Conservation (phyloP, 2,113 vertebrate species). For the Perca fluviatilis region DNA sequence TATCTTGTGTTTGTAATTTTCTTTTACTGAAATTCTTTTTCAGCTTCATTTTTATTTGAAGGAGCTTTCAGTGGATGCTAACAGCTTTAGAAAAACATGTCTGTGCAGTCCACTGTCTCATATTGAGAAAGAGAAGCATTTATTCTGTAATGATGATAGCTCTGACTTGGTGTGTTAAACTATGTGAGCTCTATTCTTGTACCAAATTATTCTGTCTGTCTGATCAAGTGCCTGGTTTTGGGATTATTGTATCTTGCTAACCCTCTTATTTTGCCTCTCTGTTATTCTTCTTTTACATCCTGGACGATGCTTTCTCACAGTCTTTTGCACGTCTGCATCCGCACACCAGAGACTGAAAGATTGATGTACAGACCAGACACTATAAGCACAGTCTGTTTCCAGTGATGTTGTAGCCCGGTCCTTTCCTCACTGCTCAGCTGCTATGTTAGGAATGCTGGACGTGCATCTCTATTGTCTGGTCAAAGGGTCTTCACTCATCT, state of each 20-base stretch:
- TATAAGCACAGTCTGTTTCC: slow-evolving; percentile 20
- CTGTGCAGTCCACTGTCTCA: slow-evolving; percentile 33
- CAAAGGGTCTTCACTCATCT: slow-evolving; percentile 36
- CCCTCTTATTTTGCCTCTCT: slow-evolving; percentile 48
- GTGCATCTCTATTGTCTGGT: slow-evolving; percentile 44
- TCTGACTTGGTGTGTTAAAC: slow-evolving; percentile 44
- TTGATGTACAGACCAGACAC: neutral
- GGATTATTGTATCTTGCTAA: slow-evolving; percentile 38
- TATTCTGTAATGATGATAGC: slow-evolving; percentile 64
- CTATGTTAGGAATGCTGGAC: slow-evolving; percentile 54
- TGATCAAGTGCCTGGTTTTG: slow-evolving; percentile 47
- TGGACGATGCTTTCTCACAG: slow-evolving; percentile 32
- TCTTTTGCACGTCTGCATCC: slow-evolving; percentile 22
- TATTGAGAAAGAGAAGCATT: slow-evolving; percentile 32
- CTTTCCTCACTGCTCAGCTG: slow-evolving; percentile 44
- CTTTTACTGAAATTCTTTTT: slow-evolving; percentile 51
- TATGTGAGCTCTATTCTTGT: slow-evolving; percentile 28
- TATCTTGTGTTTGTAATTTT: slow-evolving; percentile 58
- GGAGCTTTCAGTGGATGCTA: slow-evolving; percentile 16
- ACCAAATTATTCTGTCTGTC: slow-evolving; percentile 49
- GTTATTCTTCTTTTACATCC: slow-evolving; percentile 9
- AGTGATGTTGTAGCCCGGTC: slow-evolving; percentile 17
- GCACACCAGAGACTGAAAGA: slow-evolving; percentile 16
- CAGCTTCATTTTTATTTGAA: slow-evolving; percentile 31
- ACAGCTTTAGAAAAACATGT: slow-evolving; percentile 35